These are phyloP conservation scores for Scotopteryx bipunctaria DNA, from an alignment of 2,888 invertebrate genomes.

Conservation along the genomic window DNA sequence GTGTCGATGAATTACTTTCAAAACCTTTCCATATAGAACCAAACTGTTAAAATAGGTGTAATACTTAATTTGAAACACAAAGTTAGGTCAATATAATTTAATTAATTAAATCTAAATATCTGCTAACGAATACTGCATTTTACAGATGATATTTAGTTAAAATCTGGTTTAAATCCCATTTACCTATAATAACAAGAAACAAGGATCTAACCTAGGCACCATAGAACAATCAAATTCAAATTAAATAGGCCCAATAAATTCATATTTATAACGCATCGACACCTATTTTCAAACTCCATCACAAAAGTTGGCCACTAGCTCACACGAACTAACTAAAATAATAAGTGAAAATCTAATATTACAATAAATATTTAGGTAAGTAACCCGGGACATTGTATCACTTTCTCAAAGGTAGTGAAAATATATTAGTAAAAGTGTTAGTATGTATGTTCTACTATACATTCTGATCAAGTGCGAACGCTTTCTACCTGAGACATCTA, in stretches of 20 bases:
- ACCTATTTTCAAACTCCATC: slow-evolving; percentile 13
- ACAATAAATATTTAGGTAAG: slow-evolving; percentile 31
- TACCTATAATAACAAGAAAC: too few relatives aligned
- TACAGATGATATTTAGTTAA: too few relatives aligned
- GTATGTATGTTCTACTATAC: slow-evolving; percentile 11
- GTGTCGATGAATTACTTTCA: slow-evolving; percentile 23
- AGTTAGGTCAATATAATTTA: too few relatives aligned
- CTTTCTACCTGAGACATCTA: slow-evolving; percentile 35
- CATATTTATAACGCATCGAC: neutral
- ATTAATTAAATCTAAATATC: too few relatives aligned
- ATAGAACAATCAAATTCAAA: neutral
- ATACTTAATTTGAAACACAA: too few relatives aligned
- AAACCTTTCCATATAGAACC: neutral
- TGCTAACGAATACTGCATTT: too few relatives aligned
- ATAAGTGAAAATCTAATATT: slow-evolving; percentile 27
- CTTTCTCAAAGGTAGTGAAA: slow-evolving; percentile 34
- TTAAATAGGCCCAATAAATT: neutral
- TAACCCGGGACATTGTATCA: slow-evolving; percentile 24
- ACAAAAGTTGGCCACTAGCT: too few relatives aligned
- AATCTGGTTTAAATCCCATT: too few relatives aligned
- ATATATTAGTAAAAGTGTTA: slow-evolving; percentile 26
- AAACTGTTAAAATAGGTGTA: too few relatives aligned
- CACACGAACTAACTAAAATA: too few relatives aligned
- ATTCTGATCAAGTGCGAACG: slow-evolving; percentile 24
- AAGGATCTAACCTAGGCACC: neutral